phyloP scores from a whole-genome alignment of 2,113 vertebrate species.

The Chlorodrepanis virens region DNA sequence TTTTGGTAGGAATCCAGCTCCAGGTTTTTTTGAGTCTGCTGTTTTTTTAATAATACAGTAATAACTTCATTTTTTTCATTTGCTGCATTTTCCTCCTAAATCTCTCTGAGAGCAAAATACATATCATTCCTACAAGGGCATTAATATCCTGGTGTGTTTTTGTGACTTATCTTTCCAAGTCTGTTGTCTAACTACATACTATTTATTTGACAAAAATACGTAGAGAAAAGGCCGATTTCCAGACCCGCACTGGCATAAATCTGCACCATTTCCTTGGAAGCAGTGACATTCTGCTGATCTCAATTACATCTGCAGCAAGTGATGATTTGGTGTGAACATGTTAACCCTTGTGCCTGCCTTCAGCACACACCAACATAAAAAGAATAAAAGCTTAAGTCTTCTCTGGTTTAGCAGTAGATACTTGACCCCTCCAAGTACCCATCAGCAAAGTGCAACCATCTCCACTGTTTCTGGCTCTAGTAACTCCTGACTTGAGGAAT shows the following conservation, averaged over 20 bases:
- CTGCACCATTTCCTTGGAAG: not conserved
- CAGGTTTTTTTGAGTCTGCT: not conserved
- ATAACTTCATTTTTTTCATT: not conserved
- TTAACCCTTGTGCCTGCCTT: not conserved
- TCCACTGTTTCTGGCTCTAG: not conserved
- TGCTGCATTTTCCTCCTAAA: not conserved
- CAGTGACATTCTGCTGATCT: not conserved
- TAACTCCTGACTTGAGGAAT: not conserved
- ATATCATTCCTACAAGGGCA: not conserved
- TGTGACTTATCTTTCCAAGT: not conserved
- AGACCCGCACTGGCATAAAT: not conserved
- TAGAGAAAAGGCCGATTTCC: not conserved
- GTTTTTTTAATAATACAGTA: not conserved
- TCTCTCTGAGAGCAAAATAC: not conserved
- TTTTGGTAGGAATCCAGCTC: not conserved
- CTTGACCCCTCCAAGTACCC: not conserved
- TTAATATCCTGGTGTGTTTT: not conserved
- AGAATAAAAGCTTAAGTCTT: not conserved
- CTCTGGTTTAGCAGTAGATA: not conserved
- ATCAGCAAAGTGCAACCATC: not conserved
- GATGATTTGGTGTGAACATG: fast-evolving
- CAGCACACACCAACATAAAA: not conserved
- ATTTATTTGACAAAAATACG: not conserved
- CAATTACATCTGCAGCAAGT: not conserved
- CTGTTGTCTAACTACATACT: not conserved